These are phyloP conservation scores for Poeciliopsis occidentalis DNA, from an alignment of 2,113 vertebrate genomes.

Conservation along the genomic window DNA sequence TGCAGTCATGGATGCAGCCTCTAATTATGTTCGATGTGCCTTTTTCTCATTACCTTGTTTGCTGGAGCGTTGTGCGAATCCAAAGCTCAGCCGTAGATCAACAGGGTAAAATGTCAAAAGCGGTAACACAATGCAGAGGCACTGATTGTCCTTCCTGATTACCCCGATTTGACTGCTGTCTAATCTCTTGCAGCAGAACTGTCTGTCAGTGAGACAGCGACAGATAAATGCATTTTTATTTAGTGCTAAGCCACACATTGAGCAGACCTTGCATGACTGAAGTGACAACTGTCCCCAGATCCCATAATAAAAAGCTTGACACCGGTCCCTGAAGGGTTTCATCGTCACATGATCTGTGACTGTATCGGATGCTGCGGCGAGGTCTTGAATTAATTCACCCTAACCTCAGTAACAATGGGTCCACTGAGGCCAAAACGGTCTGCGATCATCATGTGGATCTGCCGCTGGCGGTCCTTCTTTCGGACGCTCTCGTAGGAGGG, in stretches of 20 bases:
- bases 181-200: slow-evolving; percentile 56
- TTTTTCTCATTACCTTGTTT: slow-evolving; percentile 78
- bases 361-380: slow-evolving; percentile 25
- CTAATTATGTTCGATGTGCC: slow-evolving; percentile 76
- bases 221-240: slow-evolving; percentile 27
- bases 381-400: slow-evolving; percentile 27
- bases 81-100: slow-evolving; percentile 70
- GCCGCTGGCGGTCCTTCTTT: slow-evolving; percentile 85
- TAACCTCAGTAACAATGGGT: slow-evolving; percentile 79
- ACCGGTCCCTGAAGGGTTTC: slow-evolving; percentile 11
- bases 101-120: slow-evolving; percentile 58
- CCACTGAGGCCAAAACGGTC: slow-evolving; percentile 84
- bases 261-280: background rate
- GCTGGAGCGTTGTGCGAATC: slow-evolving; percentile 63
- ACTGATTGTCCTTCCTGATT: slow-evolving; percentile 47
- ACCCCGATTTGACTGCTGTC: slow-evolving; percentile 29
- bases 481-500: slow-evolving; percentile 84
- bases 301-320: too few relatives aligned
- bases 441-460: slow-evolving; percentile 86
- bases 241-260: slow-evolving; percentile 17
- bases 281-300: background rate
- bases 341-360: slow-evolving; percentile 31
- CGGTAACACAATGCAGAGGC: slow-evolving; percentile 41
- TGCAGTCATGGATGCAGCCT: slow-evolving; percentile 55
- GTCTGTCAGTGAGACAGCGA: slow-evolving; percentile 12